Conservation (phyloP, 1,140 invertebrate genomes). For the Zelostemma sp. region DNA sequence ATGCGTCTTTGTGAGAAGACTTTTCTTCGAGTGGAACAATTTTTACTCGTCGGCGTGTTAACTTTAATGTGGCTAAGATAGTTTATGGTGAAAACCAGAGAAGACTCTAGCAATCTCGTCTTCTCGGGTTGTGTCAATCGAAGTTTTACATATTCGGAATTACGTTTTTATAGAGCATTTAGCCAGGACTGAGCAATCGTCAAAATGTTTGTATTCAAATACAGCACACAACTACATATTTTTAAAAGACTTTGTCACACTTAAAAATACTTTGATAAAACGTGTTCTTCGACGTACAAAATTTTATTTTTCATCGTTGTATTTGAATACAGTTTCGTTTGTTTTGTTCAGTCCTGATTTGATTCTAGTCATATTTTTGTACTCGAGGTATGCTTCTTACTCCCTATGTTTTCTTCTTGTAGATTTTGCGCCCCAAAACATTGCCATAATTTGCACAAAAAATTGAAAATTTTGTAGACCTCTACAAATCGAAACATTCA, state of each 20-base stretch:
- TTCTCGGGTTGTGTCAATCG: no score
- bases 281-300: not conserved
- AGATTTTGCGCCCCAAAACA: conserved; percentile 21
- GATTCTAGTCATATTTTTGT: conserved; percentile 46
- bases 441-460: not conserved
- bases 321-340: conserved; percentile 13
- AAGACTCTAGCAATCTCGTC: conserved; percentile 39
- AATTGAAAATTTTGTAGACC: no score
- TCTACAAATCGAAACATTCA: no score
- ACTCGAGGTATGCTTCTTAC: conserved; percentile 46
- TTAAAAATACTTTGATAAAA: not conserved
- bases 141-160: conserved; percentile 2
- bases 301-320: not conserved
- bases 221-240: no score
- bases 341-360: conserved; percentile 31
- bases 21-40: conserved; percentile 37
- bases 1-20: conserved; percentile 31
- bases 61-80: conserved; percentile 39
- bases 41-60: conserved; percentile 35
- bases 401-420: conserved; percentile 30
- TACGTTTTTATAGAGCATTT: no score
- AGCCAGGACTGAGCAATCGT: no score
- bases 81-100: conserved; percentile 26
- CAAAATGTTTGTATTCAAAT: no score
- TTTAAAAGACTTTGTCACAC: no score